Evolutionary conservation across 2,797 vertebrate genomes (phyloP).

Genomic region (Epinephelus malabaricus): DNA sequence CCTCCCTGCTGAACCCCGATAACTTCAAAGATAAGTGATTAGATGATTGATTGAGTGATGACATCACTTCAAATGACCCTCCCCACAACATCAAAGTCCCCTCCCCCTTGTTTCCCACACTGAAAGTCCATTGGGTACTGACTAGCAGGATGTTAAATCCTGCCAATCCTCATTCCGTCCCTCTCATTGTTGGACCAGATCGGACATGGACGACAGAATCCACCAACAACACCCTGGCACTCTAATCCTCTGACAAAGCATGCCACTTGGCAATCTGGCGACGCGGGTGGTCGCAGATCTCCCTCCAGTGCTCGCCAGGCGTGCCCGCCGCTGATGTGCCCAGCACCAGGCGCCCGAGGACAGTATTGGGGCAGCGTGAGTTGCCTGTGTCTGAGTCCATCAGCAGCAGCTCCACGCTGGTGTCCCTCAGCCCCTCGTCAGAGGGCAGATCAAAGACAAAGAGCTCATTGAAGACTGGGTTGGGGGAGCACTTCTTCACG

Average conservation of each 20-base stretch:
- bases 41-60: constrained; percentile 71
- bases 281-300: constrained; percentile 97
- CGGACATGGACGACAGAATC: constrained; percentile 28
- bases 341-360: constrained; percentile 91
- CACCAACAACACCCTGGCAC: constrained; percentile 9
- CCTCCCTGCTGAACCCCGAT: constrained; percentile 51
- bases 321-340: constrained; percentile 91
- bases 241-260: constrained; percentile 92
- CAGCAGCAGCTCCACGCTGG: constrained; percentile 97
- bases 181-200: constrained; percentile 34
- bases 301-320: constrained; percentile 96
- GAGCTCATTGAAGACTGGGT: constrained; percentile 98
- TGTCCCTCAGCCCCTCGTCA: constrained; percentile 92
- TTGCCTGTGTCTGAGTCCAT: constrained; percentile 92
- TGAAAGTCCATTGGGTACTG: constrained; percentile 74
- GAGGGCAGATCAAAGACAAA: constrained; percentile 98
- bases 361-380: constrained; percentile 83
- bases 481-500: constrained; percentile 96
- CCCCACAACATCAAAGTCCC: constrained; percentile 46
- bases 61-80: constrained; percentile 74
- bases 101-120: constrained; percentile 32
- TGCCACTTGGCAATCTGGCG: constrained; percentile 99
- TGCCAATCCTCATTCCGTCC: constrained; percentile 28
- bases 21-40: constrained; percentile 72
- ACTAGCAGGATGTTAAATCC: constrained; percentile 34